Evolutionary conservation across 1,140 invertebrate species (phyloP).

Genomic region (Drosophila quadrilineata): DNA sequence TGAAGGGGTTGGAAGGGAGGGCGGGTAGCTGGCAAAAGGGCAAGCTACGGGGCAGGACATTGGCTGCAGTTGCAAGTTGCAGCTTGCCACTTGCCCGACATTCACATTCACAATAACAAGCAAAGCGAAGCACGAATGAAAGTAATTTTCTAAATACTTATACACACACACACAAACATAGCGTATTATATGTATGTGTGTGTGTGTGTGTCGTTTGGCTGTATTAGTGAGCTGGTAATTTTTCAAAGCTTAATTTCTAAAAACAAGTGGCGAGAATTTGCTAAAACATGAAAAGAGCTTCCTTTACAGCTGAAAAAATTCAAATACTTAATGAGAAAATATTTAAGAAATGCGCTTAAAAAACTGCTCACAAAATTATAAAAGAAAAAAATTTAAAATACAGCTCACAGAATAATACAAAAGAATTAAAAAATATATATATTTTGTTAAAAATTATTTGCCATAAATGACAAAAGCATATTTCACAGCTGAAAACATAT

Average conservation of each 20-base stretch:
- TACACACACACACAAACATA: conserved; percentile 26
- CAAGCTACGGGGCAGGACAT: neutral
- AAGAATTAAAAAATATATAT: no score
- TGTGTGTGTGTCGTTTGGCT: conserved; percentile 13
- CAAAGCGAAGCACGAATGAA: conserved; percentile 72
- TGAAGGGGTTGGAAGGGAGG: neutral
- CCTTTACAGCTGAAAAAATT: conserved; percentile 13
- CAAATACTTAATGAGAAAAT: conserved; percentile 4
- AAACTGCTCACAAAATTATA: no score
- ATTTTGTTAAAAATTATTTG: no score
- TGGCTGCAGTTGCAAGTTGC: neutral
- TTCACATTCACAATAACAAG: conserved; percentile 65
- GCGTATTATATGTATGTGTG: conserved; percentile 15
- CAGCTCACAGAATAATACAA: no score
- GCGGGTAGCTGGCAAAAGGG: neutral
- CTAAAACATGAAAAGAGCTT: conserved; percentile 24
- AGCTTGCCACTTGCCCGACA: conserved; percentile 25
- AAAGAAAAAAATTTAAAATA: no score
- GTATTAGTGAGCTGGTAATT: conserved; percentile 44
- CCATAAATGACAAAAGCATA: no score
- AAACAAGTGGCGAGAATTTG: conserved; percentile 49
- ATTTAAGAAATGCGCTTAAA: no score
- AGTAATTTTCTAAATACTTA: conserved; percentile 76
- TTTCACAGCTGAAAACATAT: no score
- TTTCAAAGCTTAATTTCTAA: conserved; percentile 76